phyloP scores from a whole-genome alignment of 2,113 vertebrate species.

The Suricata suricatta region DNA sequence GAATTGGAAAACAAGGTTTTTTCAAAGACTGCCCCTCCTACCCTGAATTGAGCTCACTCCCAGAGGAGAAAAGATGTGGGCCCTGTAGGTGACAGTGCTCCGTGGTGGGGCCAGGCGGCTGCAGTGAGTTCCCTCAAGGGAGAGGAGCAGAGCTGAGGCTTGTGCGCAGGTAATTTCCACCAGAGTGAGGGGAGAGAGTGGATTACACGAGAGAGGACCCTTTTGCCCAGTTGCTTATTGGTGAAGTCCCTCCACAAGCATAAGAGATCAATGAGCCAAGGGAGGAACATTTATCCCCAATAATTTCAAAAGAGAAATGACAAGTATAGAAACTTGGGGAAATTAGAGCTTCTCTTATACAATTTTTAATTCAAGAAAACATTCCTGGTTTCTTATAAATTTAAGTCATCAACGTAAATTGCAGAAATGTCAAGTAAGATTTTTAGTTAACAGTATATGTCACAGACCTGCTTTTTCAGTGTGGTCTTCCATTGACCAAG shows the following conservation, averaged over 20 bases:
- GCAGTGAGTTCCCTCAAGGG: not conserved
- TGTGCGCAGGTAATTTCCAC: fast-evolving
- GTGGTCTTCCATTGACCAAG: not conserved
- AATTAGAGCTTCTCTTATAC: not conserved
- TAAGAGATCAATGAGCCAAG: not conserved
- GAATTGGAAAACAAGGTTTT: not conserved
- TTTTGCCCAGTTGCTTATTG: not conserved
- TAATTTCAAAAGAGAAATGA: not conserved
- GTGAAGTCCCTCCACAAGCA: not conserved
- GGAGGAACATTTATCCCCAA: not conserved
- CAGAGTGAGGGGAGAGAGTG: fast-evolving
- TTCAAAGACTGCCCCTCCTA: too few species aligned
- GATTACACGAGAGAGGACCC: not conserved
- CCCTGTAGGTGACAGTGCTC: not conserved
- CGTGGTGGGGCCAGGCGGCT: fast-evolving
- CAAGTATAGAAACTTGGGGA: not conserved
- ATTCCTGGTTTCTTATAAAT: not conserved
- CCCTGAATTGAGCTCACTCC: not conserved
- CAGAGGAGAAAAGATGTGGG: not conserved
- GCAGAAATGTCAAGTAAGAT: not conserved
- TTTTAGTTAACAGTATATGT: not conserved
- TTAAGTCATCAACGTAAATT: not conserved
- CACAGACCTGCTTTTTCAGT: not conserved
- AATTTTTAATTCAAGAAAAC: not conserved
- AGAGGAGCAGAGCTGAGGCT: not conserved